Conservation (phyloP, 2,797 vertebrate species). For the Gallinago solitaria region DNA sequence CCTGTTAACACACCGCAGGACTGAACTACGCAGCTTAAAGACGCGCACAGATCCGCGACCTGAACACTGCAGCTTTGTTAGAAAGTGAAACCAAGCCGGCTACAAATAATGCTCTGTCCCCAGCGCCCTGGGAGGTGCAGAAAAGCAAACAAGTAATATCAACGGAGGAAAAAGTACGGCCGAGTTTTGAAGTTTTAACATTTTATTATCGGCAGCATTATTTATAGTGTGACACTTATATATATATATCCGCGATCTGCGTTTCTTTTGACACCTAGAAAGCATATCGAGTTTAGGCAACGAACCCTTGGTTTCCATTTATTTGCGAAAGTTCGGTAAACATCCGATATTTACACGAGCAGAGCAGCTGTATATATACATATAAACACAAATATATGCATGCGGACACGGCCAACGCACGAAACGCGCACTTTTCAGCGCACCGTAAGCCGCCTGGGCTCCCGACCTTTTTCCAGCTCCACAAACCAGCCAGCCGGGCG, state of each 20-base stretch:
- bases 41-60: neutral
- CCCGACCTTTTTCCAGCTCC: neutral
- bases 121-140: neutral
- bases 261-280: neutral
- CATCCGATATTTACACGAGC: neutral
- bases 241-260: neutral
- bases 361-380: neutral
- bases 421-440: neutral
- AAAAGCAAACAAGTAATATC: neutral
- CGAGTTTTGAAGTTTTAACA: constrained; percentile 12
- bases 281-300: neutral
- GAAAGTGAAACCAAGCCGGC: constrained; percentile 65
- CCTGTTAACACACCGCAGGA: neutral
- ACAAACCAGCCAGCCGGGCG: neutral
- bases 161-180: neutral
- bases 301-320: neutral
- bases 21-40: neutral
- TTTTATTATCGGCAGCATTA: constrained; percentile 42
- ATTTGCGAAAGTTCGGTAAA: constrained; percentile 16
- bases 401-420: neutral
- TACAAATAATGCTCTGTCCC: constrained; percentile 24
- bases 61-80: constrained; percentile 58
- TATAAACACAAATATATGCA: neutral
- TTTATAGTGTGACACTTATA: constrained; percentile 23
- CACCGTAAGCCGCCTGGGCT: neutral